Percentiles rank a stretch among this genome's conserved stretches.
phyloP scores from a whole-genome alignment of 1,140 invertebrate species.

The Nasonia longicornis region DNA sequence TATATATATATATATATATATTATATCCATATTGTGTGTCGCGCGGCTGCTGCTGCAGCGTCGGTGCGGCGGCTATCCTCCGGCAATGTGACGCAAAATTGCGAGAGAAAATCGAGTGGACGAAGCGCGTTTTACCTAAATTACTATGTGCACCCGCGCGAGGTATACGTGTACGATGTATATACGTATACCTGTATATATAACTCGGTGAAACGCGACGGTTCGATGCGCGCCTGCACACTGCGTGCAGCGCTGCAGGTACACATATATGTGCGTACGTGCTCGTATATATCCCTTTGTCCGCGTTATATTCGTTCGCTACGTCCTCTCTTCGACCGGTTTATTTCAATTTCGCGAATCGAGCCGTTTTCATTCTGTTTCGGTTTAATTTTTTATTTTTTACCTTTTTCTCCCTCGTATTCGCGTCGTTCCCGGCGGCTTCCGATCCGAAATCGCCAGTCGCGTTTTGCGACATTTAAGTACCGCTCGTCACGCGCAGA shows the following conservation, averaged over 20 bases:
- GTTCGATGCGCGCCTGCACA: not conserved
- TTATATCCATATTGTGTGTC: not conserved
- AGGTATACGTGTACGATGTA: not conserved
- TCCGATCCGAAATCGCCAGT: not conserved
- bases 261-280: not conserved
- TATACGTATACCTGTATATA: not conserved
- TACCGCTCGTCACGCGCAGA: slow-evolving; percentile 18
- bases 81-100: not conserved
- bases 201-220: not conserved
- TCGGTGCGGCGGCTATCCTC: not conserved
- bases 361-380: slow-evolving; percentile 5
- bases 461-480: slow-evolving; percentile 23
- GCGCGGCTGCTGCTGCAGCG: not conserved
- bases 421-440: not conserved
- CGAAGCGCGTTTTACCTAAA: slow-evolving; percentile 18
- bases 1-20: no score
- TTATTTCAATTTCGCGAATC: slow-evolving; percentile 19
- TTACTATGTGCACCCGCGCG: slow-evolving; percentile 8
- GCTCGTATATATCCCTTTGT: not conserved
- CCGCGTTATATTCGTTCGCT: not conserved
- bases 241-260: no score
- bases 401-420: no score
- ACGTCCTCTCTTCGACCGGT: not conserved
- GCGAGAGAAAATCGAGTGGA: slow-evolving; percentile 32
- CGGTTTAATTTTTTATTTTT: not conserved